Percentiles rank a stretch among this genome's conserved stretches.
These are phyloP conservation scores for Poliocrania exsul DNA, from an alignment of 2,797 vertebrate species.

Conservation along the genomic window DNA sequence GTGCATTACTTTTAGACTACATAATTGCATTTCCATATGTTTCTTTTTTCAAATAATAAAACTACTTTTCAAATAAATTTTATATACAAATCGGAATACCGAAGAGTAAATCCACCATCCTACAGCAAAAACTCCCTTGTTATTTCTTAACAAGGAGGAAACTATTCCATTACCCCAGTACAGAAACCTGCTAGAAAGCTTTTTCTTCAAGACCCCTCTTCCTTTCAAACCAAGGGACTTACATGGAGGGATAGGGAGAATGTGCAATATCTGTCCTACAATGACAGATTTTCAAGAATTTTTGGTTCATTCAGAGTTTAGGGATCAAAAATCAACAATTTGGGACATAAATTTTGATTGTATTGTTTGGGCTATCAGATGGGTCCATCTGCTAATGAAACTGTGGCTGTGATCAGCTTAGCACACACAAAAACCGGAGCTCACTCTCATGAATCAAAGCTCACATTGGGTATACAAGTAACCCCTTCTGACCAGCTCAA, in stretches of 20 bases:
- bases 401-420: neutral
- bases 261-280: neutral
- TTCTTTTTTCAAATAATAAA: neutral
- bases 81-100: neutral
- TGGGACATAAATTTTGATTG: neutral
- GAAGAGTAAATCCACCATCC: neutral
- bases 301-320: neutral
- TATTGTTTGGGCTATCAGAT: neutral
- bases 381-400: neutral
- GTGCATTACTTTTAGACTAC: neutral
- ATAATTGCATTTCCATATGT: neutral
- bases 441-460: fast-evolving
- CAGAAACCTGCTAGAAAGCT: neutral
- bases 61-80: neutral
- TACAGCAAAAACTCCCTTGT: neutral
- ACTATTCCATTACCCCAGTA: neutral
- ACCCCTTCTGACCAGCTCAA: neutral
- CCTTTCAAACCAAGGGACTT: neutral
- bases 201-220: neutral
- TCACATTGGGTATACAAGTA: neutral
- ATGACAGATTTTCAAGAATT: neutral
- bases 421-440: neutral
- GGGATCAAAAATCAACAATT: neutral
- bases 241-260: fast-evolving
- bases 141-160: neutral